Base-by-base conservation (phyloP, 2,888 invertebrate genomes). In the Dynastes maya region DNA sequence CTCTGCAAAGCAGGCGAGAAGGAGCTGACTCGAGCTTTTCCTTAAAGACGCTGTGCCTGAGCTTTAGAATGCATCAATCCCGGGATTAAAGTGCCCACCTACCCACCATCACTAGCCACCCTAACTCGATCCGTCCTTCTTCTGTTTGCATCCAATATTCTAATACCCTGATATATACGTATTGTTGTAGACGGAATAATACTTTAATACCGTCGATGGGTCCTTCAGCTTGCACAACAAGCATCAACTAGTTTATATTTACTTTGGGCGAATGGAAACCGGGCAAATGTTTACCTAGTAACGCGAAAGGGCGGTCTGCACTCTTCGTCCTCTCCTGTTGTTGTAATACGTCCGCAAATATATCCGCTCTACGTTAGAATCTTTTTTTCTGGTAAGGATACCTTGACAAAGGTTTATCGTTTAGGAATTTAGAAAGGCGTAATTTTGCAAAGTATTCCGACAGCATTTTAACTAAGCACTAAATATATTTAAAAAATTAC, bases 161-260 rank as follows among this genome's bases (percentile, higher is more conserved):
- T 78, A 78, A 78, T 72, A 72, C 72, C 71, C 51, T 78, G 78
- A 78, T 78, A 78, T 78, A 78, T 78, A 78, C 72, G 78, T 64
- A 64, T 78, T 78, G 78, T 78, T 72, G 78, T 64, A 78, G 72
- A 72, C 70, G 72, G 78, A 78, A 78, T 78, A 78, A 78, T 78
- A 70, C 71, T 71, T 71, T 70, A 71, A 78, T 70, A 72, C 78
- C 72, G 64, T 51, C 58, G 58, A 77, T 70, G 71, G 65, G 49
- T 76, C 68, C 76, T 76, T 65, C 64, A 32, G 65, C 51, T 76
- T 76, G 72, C 72, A 45, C n/a, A 74, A 55, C 61, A 63, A 61
- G 61, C 76, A 64, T 75, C 64, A 67, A 55, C 68, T 51, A 76
- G 76, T 67, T 68, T 58, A 68, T 78, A 78, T 78, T 78, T 78